phyloP scores from a whole-genome alignment of 2,113 vertebrate species.

The Poeciliopsis occidentalis region DNA sequence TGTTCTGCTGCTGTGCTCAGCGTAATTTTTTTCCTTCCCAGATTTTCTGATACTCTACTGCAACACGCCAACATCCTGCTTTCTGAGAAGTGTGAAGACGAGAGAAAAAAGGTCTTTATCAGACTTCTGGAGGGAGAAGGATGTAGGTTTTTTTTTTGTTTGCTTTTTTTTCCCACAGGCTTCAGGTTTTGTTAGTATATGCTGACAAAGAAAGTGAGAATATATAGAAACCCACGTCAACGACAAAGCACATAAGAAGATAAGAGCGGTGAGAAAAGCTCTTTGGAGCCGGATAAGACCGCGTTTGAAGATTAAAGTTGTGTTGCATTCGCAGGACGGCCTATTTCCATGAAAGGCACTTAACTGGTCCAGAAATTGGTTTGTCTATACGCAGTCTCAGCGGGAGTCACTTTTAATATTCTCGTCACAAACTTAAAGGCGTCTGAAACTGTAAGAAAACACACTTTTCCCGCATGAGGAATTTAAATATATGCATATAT shows the following conservation, averaged over 20 bases:
- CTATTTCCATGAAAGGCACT: slow-evolving; percentile 61
- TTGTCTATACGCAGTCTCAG: slow-evolving; percentile 55
- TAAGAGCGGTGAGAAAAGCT: slow-evolving; percentile 52
- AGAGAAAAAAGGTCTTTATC: slow-evolving; percentile 52
- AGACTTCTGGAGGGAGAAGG: slow-evolving; percentile 51
- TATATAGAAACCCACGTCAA: slow-evolving; percentile 63
- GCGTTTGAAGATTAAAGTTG: slow-evolving; percentile 72
- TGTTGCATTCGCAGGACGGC: slow-evolving; percentile 41
- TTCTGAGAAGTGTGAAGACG: slow-evolving; percentile 35
- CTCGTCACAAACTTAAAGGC: slow-evolving; percentile 40
- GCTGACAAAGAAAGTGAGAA: slow-evolving; percentile 75
- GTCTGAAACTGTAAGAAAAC: slow-evolving; percentile 29
- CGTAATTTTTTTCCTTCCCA: slow-evolving; percentile 69
- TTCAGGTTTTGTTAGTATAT: slow-evolving; percentile 73
- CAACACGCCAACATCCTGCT: slow-evolving; percentile 67
- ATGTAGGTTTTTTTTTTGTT: background rate
- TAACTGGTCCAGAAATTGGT: slow-evolving; percentile 59
- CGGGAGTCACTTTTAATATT: slow-evolving; percentile 41
- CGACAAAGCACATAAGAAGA: slow-evolving; percentile 46
- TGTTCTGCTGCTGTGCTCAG: slow-evolving; percentile 79
- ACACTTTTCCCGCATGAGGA: slow-evolving; percentile 35
- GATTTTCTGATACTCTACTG: slow-evolving; percentile 72
- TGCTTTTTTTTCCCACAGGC: slow-evolving; percentile 47
- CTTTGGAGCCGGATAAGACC: slow-evolving; percentile 57
- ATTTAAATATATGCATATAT: slow-evolving; percentile 43